Conservation (phyloP, 2,888 invertebrate species). For the Zaprionus bogoriensis region DNA sequence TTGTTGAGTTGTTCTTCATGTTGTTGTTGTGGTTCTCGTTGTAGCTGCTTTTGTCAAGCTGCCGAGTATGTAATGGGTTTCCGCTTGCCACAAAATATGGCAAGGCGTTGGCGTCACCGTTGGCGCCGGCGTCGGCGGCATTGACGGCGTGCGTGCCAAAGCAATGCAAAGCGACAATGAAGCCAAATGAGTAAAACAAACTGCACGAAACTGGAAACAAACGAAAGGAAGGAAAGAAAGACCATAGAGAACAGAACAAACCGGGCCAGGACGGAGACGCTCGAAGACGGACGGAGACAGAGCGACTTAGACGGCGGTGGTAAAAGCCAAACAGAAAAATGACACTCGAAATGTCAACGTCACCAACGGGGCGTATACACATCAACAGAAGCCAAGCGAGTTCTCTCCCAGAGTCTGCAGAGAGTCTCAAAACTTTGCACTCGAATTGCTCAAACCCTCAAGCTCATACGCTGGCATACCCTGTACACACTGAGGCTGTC, state of each 20-base stretch:
- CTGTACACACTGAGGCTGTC: neutral
- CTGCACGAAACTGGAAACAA: conserved; percentile 47
- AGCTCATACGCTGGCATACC: conserved; percentile 16
- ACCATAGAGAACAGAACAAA: neutral
- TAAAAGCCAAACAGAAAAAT: conserved; percentile 37
- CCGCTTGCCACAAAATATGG: conserved; percentile 72
- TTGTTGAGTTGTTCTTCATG: no score
- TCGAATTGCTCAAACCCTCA: conserved; percentile 11
- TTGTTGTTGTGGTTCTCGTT: conserved; percentile 11
- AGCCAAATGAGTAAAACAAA: conserved; percentile 52
- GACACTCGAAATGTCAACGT: conserved; percentile 73
- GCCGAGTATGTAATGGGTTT: conserved; percentile 74
- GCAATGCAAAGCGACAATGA: conserved; percentile 52
- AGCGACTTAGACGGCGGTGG: neutral
- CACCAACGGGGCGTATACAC: conserved; percentile 45
- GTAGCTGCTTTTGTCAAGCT: conserved; percentile 57
- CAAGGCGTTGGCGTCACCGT: conserved; percentile 29
- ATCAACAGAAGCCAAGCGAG: conserved; percentile 8
- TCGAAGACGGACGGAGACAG: neutral
- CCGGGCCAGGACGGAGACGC: neutral
- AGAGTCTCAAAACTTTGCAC: conserved; percentile 20
- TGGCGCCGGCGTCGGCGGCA: conserved; percentile 6
- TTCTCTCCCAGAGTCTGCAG: neutral
- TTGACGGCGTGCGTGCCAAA: conserved; percentile 56
- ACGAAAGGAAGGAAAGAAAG: conserved; percentile 16